Evolutionary conservation across 2,113 vertebrate genomes (phyloP).

Genomic region (Sebastes fasciatus): DNA sequence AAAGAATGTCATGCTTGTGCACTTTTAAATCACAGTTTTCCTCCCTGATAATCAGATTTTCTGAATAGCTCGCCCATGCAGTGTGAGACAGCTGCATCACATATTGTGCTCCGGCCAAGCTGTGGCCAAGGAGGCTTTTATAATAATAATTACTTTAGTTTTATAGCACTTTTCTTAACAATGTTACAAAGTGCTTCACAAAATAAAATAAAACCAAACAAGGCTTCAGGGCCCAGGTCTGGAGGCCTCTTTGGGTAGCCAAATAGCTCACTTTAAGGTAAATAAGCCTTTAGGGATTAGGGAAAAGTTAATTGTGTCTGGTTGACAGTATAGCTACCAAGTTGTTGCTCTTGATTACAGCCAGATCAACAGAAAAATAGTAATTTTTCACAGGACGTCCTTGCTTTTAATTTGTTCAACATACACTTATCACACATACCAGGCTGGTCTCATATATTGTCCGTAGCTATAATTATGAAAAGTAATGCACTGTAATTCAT

Average conservation of each 20-base stretch:
- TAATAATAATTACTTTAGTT: too few relatives aligned
- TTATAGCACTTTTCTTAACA: too few relatives aligned
- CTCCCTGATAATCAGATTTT: neutral
- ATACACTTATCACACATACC: neutral
- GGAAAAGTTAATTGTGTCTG: neutral
- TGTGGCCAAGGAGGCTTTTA: neutral
- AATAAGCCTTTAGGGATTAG: neutral
- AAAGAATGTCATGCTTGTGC: neutral
- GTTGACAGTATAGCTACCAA: too few relatives aligned
- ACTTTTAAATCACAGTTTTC: neutral
- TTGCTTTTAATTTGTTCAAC: neutral
- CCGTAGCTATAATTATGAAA: too few relatives aligned
- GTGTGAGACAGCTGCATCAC: too few relatives aligned
- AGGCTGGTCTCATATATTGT: too few relatives aligned
- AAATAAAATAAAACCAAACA: neutral
- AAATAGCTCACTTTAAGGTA: neutral
- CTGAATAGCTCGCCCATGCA: neutral
- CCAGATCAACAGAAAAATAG: neutral
- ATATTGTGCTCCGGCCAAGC: too few relatives aligned
- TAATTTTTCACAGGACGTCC: neutral
- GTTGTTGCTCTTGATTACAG: neutral
- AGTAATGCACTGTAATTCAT: too few relatives aligned
- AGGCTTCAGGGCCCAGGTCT: neutral
- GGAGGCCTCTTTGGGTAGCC: neutral
- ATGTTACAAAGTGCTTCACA: too few relatives aligned